Conservation (phyloP, 2,113 vertebrate species). For the Oreocharis arfaki region DNA sequence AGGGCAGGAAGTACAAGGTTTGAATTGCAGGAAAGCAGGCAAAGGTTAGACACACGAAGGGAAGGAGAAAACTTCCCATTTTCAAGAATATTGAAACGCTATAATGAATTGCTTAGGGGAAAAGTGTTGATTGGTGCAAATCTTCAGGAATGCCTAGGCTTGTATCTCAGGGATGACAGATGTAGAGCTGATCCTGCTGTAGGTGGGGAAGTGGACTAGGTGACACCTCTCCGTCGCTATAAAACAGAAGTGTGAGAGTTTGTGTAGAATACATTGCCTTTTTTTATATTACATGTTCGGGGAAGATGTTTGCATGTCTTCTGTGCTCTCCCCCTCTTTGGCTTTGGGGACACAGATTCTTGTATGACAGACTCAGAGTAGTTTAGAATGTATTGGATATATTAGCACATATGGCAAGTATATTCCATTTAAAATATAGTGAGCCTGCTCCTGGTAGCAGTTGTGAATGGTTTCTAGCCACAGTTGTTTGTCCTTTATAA, state of each 20-base stretch:
- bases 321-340: not conserved
- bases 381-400: not conserved
- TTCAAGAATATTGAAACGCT: not conserved
- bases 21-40: not conserved
- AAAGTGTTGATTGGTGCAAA: not conserved
- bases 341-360: not conserved
- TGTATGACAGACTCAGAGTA: not conserved
- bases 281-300: not conserved
- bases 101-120: not conserved
- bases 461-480: not conserved
- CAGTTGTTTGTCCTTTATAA: not conserved
- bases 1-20: not conserved
- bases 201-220: not conserved
- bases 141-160: not conserved
- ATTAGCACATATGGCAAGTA: not conserved
- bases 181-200: not conserved
- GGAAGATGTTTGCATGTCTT: not conserved
- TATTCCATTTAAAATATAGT: not conserved
- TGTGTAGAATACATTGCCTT: not conserved
- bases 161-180: not conserved
- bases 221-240: not conserved
- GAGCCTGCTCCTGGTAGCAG: not conserved
- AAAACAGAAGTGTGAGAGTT: not conserved
- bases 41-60: rapidly evolving
- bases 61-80: not conserved